phyloP scores from a whole-genome alignment of 2,797 vertebrate genomes.

The Heterohyrax brucei region DNA sequence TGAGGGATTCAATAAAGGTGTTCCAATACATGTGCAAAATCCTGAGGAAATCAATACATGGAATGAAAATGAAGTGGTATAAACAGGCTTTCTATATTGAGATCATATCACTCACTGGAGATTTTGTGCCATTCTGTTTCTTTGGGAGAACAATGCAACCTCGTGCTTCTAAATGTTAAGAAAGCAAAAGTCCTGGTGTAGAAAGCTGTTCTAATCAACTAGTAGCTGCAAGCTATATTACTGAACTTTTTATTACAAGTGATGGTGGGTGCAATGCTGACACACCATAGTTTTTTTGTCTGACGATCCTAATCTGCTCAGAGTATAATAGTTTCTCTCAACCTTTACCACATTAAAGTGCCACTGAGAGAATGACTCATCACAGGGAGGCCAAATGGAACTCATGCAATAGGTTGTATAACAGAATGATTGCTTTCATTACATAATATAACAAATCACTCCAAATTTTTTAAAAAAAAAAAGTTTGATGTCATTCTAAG shows the following conservation, averaged over 20 bases:
- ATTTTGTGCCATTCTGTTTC: constrained; percentile 50
- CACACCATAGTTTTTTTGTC: constrained; percentile 81
- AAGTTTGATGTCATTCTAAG: constrained; percentile 42
- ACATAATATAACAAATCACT: constrained; percentile 70
- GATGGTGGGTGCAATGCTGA: constrained; percentile 75
- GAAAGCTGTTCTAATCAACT: constrained; percentile 78
- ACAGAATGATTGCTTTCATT: constrained; percentile 78
- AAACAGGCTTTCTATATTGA: constrained; percentile 74
- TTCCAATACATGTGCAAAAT: constrained; percentile 55
- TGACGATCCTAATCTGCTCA: constrained; percentile 81
- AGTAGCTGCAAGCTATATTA: constrained; percentile 74
- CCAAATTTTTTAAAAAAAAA: constrained; percentile 57
- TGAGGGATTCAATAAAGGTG: constrained; percentile 74
- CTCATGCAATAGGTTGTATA: constrained; percentile 72
- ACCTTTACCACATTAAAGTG: constrained; percentile 85
- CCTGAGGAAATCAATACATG: constrained; percentile 74
- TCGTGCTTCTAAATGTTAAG: constrained; percentile 46
- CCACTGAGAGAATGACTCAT: constrained; percentile 79
- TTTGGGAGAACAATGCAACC: constrained; percentile 56
- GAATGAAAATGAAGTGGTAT: constrained; percentile 75
- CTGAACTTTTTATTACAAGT: constrained; percentile 77
- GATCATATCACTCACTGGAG: constrained; percentile 73
- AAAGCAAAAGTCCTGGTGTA: constrained; percentile 53
- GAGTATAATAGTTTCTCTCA: constrained; percentile 79
- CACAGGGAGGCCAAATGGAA: constrained; percentile 75